Evolutionary conservation across 2,888 invertebrate species (phyloP), one percentile per base, ranked within the genome.

Genomic region (Tipula vernalis): DNA sequence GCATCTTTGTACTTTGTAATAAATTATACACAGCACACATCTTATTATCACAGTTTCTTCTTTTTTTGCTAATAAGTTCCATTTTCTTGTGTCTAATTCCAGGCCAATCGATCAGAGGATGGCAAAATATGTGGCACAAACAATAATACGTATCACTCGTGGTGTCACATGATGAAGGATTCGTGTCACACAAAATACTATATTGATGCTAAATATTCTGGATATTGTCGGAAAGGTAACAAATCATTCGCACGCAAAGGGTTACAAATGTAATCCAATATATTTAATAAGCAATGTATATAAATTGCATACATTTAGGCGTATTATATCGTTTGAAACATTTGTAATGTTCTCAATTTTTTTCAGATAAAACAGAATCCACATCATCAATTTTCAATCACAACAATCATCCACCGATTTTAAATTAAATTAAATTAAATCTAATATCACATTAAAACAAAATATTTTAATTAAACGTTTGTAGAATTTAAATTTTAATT

Each of bases 161-260:
- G 95, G 95, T 96, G 96, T 91, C 95, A 95, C 91, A 95, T 96
- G 94, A 94, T 95, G 90, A 93, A 94, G 90, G 95, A 95, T 89
- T 94, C 96, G n/a, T 96, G 96, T 90, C 93, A 93, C 88, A 94
- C 94, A 57, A 95, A 95, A 85, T 94, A 94, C 89, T 94, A 94
- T 89, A 94, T 96, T 88, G 95, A 95, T 90, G 94, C 95, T 85
- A 93, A 94, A 89, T 93, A 95, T 90, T 92, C 93, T 85, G 96
- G 95, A 87, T 92, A 93, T 89, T 95, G 95, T 90, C 90, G 91
- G 88, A 91, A 91, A 88, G 89, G 88, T 88, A 87, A 88, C 4
- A 13, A 8, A 0, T n/a, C n/a, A 13, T 15, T 44, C 44, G 44
- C 44, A 44, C 2, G 6, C 10, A 44, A 0, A 12, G 44, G 10